A percentile compares a stretch with the other conserved stretches of the same genome.
These are phyloP conservation scores for Sceliomorpha sp. DNA, from an alignment of 2,888 invertebrate species.

Conservation along the genomic window DNA sequence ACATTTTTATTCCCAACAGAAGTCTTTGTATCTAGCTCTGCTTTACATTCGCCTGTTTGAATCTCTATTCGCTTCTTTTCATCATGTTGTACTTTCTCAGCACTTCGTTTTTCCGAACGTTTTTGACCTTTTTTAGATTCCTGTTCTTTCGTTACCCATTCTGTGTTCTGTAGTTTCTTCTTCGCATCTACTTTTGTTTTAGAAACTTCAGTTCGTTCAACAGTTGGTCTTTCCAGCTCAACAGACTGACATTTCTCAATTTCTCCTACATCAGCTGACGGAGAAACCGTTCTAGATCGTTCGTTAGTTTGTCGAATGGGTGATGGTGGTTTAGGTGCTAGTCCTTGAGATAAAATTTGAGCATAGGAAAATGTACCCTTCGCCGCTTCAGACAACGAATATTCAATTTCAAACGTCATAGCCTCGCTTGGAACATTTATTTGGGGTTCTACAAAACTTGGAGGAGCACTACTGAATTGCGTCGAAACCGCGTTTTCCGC, in stretches of 20 bases:
- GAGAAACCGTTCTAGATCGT: background rate
- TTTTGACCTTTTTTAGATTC: slow-evolving; percentile 26
- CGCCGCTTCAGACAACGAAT: too few species aligned
- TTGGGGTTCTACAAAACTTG: slow-evolving; percentile 16
- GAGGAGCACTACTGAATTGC: slow-evolving; percentile 3
- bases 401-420: too few species aligned
- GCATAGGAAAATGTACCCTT: slow-evolving; percentile 87
- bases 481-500: slow-evolving; percentile 8
- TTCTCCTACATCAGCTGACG: too few species aligned
- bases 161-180: slow-evolving; percentile 48
- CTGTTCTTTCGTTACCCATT: slow-evolving; percentile 34
- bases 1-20: too few species aligned
- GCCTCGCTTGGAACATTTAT: too few species aligned
- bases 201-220: slow-evolving; percentile 42
- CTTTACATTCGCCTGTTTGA: too few species aligned
- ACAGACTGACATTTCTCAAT: too few species aligned
- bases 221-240: background rate
- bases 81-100: too few species aligned
- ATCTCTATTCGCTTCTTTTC: too few species aligned
- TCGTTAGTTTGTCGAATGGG: slow-evolving; percentile 5
- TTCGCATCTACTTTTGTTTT: slow-evolving; percentile 55
- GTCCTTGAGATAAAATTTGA: slow-evolving; percentile 86
- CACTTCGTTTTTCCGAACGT: slow-evolving; percentile 14
- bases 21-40: too few species aligned
- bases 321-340: slow-evolving; percentile 79